Percentiles rank a stretch among this genome's conserved stretches.
phyloP scores from a whole-genome alignment of 2,797 vertebrate genomes.

The Galago senegalensis region DNA sequence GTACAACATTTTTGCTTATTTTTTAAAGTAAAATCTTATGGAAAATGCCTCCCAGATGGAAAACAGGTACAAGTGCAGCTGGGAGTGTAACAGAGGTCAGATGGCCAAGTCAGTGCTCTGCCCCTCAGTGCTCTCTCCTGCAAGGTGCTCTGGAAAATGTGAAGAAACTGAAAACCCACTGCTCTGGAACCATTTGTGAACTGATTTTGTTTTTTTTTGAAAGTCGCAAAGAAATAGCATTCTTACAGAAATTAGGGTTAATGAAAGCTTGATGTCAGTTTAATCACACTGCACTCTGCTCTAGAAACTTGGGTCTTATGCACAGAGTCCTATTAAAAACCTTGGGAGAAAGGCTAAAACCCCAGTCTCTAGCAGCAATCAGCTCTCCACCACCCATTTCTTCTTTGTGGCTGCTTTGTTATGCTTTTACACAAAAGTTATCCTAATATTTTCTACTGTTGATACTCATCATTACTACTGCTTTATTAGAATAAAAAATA shows the following conservation, averaged over 20 bases:
- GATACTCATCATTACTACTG: neutral
- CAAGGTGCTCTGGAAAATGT: neutral
- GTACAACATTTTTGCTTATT: neutral
- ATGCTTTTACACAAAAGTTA: neutral
- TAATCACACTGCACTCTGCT: neutral
- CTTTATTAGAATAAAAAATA: neutral
- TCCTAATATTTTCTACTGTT: neutral
- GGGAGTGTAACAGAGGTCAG: neutral
- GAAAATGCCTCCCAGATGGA: neutral
- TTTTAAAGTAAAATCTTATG: conserved; percentile 44
- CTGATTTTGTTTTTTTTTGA: neutral
- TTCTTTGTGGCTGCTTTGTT: neutral
- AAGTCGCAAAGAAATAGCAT: neutral
- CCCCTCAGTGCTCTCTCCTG: neutral
- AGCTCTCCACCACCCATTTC: neutral
- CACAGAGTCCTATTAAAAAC: neutral
- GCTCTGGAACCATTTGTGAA: neutral
- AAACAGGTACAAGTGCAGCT: neutral
- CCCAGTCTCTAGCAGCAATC: neutral
- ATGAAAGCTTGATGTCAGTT: neutral
- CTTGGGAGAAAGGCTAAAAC: neutral
- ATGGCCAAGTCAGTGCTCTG: neutral
- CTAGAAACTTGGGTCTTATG: neutral
- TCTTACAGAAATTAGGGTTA: neutral
- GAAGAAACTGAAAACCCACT: neutral